Evolutionary conservation across 2,888 invertebrate species (phyloP).

Genomic region (Euspilapteryx auroguttella): DNA sequence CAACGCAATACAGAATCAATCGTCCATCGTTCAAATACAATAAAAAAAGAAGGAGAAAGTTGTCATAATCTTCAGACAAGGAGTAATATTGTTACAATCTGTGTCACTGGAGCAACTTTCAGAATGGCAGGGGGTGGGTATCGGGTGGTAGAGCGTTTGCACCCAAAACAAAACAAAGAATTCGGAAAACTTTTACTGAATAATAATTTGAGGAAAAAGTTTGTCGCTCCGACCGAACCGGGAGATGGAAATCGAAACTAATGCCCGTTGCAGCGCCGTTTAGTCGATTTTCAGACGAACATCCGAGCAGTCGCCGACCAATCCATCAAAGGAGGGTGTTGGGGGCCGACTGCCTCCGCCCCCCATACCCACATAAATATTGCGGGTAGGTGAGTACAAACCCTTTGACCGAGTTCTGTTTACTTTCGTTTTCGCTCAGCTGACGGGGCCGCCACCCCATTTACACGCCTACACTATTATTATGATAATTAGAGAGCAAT

Average conservation of each 20-base stretch:
- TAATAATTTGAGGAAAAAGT: constrained; percentile 48
- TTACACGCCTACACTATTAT: constrained; percentile 46
- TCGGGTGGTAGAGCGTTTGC: constrained; percentile 17
- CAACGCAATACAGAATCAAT: too few relatives aligned
- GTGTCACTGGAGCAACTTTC: constrained; percentile 25
- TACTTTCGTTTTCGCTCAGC: constrained; percentile 64
- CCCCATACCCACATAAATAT: constrained; percentile 58
- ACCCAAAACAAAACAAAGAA: constrained; percentile 44
- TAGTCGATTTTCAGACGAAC: constrained; percentile 46
- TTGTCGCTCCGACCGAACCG: constrained; percentile 24
- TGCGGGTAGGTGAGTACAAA: constrained; percentile 61
- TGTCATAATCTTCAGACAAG: too few relatives aligned
- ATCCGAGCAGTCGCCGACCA: constrained; percentile 56
- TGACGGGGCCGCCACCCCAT: constrained; percentile 50
- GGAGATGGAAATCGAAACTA: constrained; percentile 44
- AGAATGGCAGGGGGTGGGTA: constrained; percentile 13
- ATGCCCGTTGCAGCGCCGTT: constrained; percentile 30
- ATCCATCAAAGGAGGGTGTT: constrained; percentile 59
- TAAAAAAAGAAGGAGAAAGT: too few relatives aligned
- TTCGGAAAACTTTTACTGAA: constrained; percentile 46
- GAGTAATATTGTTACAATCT: constrained; percentile 18
- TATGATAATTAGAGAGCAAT: constrained; percentile 55
- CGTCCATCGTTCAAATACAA: too few relatives aligned
- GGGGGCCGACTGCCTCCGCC: constrained; percentile 40
- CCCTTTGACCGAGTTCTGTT: constrained; percentile 64